Base-by-base conservation (phyloP, 1,140 invertebrate genomes). In the Amyelois transitella region DNA sequence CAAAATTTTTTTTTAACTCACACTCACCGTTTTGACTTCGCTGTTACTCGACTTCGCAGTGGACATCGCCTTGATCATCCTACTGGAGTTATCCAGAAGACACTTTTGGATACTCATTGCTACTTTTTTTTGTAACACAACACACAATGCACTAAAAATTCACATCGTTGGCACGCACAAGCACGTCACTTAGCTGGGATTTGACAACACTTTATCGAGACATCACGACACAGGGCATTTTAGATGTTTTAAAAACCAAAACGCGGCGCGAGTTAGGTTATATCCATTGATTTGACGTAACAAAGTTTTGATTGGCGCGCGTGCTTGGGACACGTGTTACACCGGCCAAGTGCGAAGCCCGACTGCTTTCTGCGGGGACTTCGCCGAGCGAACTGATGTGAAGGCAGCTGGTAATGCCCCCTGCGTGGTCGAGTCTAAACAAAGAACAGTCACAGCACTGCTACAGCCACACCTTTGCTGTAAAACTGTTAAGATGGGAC, bases 281-380 rank as follows among this genome's bases (percentile, higher is more conserved):
- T 86, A 87, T 86, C 84, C 84, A 87, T 87, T 77, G 81, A 79
- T 77, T 81, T 81, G 77, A 84, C 82, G 81, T 81, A 86, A 87
- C 72, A 85, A 87, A 87, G 81, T 85, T 87, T 85, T 72, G 65
- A 43, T 20, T 52, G 25, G 48, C 22, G 18, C 22, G 51, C 25
- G 55, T 20, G 44, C 20, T 62, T 50, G 43, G 45, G 43, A 55
- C 53, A 74, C 76, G 71, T 69, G 51, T 58, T 48, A 47, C 18
- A 45, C 20, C 59, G 59, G 19, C 57, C 43, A 55, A 60, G 58
- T 20, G 51, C 68, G 25, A 64, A 62, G 65, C 67, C 55, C 58
- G 64, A 85, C 83, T 86, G 73, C 59, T 57, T 47, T 6, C 83
- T 84, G 73, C 59, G 59, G n/a, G 18, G 5, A 44, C n/a, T 18